Conservation (phyloP, 2,797 vertebrate genomes). For the Oryzias sinensis region DNA sequence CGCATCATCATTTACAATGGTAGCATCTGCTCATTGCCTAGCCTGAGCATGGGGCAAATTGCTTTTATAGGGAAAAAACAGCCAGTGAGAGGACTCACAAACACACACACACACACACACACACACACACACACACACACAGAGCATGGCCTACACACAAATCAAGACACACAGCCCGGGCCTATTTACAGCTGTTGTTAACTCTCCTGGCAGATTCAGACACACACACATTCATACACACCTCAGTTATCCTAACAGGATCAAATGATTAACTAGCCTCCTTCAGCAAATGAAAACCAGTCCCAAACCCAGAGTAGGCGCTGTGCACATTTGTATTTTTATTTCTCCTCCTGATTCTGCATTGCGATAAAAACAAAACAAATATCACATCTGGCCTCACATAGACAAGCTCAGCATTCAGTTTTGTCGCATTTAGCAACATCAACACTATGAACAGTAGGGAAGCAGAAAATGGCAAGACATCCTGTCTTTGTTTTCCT, state of each 20-base stretch:
- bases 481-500: slow-evolving; percentile 71
- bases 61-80: slow-evolving; percentile 82
- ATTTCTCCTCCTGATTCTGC: slow-evolving; percentile 63
- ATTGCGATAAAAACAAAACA: slow-evolving; percentile 64
- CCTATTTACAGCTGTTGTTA: slow-evolving; percentile 77
- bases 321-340: slow-evolving; percentile 59
- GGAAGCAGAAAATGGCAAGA: slow-evolving; percentile 74
- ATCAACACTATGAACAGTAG: slow-evolving; percentile 70
- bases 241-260: slow-evolving; percentile 76
- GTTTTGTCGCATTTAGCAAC: slow-evolving; percentile 69
- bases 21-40: slow-evolving; percentile 86
- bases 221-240: slow-evolving; percentile 67
- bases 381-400: slow-evolving; percentile 77
- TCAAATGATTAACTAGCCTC: slow-evolving; percentile 81
- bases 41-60: slow-evolving; percentile 85
- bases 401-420: slow-evolving; percentile 74
- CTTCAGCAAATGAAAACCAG: slow-evolving; percentile 75
- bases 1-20: slow-evolving; percentile 86
- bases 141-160: slow-evolving; percentile 62
- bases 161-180: slow-evolving; percentile 71
- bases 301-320: slow-evolving; percentile 69
- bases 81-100: slow-evolving; percentile 63
- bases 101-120: slow-evolving; percentile 47
- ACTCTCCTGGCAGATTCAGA: slow-evolving; percentile 63
- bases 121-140: slow-evolving; percentile 31